Conservation (phyloP, 2,113 vertebrate species). For the Motacilla alba region DNA sequence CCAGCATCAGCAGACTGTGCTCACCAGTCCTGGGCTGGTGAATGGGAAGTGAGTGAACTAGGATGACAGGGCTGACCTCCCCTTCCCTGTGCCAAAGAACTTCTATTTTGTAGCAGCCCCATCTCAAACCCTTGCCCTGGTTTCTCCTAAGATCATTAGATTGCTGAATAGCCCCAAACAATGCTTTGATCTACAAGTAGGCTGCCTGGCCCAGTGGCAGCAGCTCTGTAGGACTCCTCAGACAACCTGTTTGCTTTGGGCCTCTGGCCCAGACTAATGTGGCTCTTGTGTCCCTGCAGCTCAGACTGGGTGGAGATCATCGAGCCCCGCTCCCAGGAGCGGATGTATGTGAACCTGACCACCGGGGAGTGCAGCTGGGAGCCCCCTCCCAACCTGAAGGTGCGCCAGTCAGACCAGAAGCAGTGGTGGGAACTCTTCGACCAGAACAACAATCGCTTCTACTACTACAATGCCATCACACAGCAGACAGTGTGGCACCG, state of each 20-base stretch:
- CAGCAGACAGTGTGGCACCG: conserved; percentile 87
- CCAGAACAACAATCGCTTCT: conserved; percentile 84
- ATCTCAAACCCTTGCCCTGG: not conserved
- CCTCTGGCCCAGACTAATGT: not conserved
- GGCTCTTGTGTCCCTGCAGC: conserved; percentile 56
- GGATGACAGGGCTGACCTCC: not conserved
- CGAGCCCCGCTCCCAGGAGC: conserved; percentile 86
- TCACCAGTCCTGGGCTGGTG: fast-evolving
- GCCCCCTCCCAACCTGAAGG: conserved; percentile 74
- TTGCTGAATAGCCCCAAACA: not conserved
- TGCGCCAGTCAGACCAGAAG: conserved; percentile 85
- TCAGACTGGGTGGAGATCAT: conserved; percentile 91
- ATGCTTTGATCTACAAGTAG: not conserved
- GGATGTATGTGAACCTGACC: conserved; percentile 87
- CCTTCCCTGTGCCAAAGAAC: not conserved
- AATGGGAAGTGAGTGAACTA: fast-evolving
- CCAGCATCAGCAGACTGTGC: not conserved
- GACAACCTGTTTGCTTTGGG: not conserved
- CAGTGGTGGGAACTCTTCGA: conserved; percentile 94
- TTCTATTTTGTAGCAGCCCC: not conserved
- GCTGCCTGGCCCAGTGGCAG: not conserved
- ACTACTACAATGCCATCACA: conserved; percentile 87
- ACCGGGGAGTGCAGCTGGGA: conserved; percentile 88
- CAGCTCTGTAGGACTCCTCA: not conserved
- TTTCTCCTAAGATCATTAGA: not conserved